Conservation (phyloP, 2,888 invertebrate species). For the Melanotus villosus region DNA sequence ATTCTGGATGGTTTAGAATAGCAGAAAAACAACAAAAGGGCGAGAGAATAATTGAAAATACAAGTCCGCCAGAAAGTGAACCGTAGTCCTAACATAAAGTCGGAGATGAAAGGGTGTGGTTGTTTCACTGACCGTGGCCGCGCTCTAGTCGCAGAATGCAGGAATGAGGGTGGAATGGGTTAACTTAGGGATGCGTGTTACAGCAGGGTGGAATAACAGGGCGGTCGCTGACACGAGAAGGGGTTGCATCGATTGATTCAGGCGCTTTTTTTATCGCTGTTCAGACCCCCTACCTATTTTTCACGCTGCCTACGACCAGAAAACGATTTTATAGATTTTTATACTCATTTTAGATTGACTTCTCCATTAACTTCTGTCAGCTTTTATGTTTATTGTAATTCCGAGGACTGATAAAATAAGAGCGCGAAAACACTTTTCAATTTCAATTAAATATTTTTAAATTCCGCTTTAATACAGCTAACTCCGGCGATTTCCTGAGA, state of each 20-base stretch:
- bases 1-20: slow-evolving; percentile 12
- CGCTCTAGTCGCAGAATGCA: slow-evolving; percentile 27
- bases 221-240: slow-evolving; percentile 27
- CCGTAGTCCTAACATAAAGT: slow-evolving; percentile 32
- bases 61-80: slow-evolving; percentile 16
- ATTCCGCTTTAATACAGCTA: no score
- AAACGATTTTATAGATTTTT: slow-evolving; percentile 31
- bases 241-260: slow-evolving; percentile 37
- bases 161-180: slow-evolving; percentile 25
- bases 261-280: slow-evolving; percentile 27
- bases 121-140: slow-evolving; percentile 35
- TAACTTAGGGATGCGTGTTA: slow-evolving; percentile 36
- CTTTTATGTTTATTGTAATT: slow-evolving; percentile 20
- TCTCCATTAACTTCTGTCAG: slow-evolving; percentile 25
- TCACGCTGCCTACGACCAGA: slow-evolving; percentile 28
- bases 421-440: no score
- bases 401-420: not conserved
- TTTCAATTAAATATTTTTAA: no score
- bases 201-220: slow-evolving; percentile 35
- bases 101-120: slow-evolving; percentile 38
- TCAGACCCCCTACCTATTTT: slow-evolving; percentile 20
- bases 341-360: slow-evolving; percentile 22
- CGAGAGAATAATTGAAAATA: slow-evolving; percentile 25
- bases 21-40: slow-evolving; percentile 25
- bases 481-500: no score